Evolutionary conservation across 2,113 vertebrate genomes (phyloP), one percentile per base, ranked within the genome.

Genomic region (Seriola rivoliana): DNA sequence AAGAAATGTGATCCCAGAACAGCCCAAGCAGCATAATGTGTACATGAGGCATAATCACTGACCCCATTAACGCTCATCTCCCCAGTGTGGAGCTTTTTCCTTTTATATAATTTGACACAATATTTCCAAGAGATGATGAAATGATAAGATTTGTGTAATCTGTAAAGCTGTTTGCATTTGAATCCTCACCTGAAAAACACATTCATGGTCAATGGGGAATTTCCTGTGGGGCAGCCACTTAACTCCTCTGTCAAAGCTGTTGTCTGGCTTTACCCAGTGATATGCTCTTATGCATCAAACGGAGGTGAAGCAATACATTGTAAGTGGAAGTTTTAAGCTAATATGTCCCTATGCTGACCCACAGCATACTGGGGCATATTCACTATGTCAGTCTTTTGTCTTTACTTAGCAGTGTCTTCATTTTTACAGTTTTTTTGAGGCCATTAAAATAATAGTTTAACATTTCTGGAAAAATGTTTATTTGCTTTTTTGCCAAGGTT

Each of bases 1-100:
- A 87, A 88, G 29, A 66, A 60, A 85, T 71, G 44, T 36, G 74
- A 88, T 78, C 70, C 81, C 81, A 57, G 4, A 77, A 62, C 81
- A 84, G 81, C 68, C 60, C 21, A 52, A 81, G 72, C 75, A 80
- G 75, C 67, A 60, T 44, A 44, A 86, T 88, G n/a, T 58, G 79
- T 44, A 75, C n/a, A 50, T 78, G 75, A 87, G 5, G 8, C 66
- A 0, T 7, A 25, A 54, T 81, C 55, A 14, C 48, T 76, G 85
- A 84, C 73, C 85, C 75, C 46, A 16, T 59, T 83, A 80, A 70
- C 7, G 16, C 0, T 42, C 65, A 4, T 25, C 63, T 88, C 83
- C 57, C 86, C 67, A 16, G 29, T 2, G 57, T 29, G 32, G 46
- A 65, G 25, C 12, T 3, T 50, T 36, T 67, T 17, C 59, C 34